phyloP scores from a whole-genome alignment of 2,797 vertebrate genomes.

The Petrocephalus schoutedeni region DNA sequence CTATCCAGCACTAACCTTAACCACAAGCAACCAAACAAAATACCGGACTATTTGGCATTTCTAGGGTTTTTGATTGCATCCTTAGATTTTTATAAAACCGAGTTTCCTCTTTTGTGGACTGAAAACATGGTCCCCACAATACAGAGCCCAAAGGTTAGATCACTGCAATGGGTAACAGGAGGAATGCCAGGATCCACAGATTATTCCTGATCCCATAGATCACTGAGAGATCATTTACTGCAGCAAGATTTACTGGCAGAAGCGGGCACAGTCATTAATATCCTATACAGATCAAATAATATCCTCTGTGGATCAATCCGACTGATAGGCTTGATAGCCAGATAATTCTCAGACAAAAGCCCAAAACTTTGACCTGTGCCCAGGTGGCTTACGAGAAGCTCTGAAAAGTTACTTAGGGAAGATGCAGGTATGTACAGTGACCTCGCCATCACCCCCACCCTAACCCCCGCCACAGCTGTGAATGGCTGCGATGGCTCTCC shows the following conservation, averaged over 20 bases:
- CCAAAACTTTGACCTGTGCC: not conserved
- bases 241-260: not conserved
- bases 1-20: too few species aligned
- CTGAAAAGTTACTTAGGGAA: not conserved
- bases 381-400: not conserved
- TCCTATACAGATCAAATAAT: slow-evolving; percentile 2
- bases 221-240: not conserved
- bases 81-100: not conserved
- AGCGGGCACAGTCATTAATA: slow-evolving; percentile 7
- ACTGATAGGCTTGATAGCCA: not conserved
- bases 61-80: not conserved
- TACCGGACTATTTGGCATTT: too few species aligned
- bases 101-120: not conserved
- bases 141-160: not conserved
- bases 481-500: not conserved
- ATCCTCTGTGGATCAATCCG: slow-evolving; percentile 16
- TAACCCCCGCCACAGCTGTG: not conserved
- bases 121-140: not conserved
- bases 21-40: too few species aligned
- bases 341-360: not conserved
- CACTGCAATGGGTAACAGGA: not conserved
- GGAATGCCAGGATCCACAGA: not conserved
- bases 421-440: not conserved
- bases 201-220: not conserved
- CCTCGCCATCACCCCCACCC: not conserved